Conservation (phyloP, 1,140 invertebrate genomes). For the Hylaeus volcanicus region DNA sequence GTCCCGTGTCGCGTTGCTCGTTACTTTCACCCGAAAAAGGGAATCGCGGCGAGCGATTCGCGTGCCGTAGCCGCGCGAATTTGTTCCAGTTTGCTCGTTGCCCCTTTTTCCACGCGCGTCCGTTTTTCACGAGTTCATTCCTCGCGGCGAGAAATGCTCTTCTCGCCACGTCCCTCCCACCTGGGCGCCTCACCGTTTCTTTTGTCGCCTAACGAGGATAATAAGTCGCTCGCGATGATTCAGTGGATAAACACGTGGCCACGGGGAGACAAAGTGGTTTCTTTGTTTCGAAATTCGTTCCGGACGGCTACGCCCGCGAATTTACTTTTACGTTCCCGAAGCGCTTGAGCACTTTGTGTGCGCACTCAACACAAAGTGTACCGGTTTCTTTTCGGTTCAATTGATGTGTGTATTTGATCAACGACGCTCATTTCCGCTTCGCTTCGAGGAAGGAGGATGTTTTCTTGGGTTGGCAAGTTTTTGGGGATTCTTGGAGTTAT, state of each 20-base stretch:
- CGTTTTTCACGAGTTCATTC: background rate
- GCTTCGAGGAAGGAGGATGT: too few relatives aligned
- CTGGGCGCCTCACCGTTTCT: background rate
- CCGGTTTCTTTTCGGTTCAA: too few relatives aligned
- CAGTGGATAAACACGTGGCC: slow-evolving; percentile 19
- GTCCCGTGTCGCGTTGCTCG: background rate
- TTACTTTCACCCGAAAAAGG: slow-evolving; percentile 16
- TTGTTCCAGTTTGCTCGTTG: background rate
- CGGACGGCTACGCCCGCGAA: too few relatives aligned
- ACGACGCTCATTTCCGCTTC: too few relatives aligned
- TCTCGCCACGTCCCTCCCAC: background rate
- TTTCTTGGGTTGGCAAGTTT: too few relatives aligned
- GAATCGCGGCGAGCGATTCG: background rate
- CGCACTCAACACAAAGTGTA: too few relatives aligned
- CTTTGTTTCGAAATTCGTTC: slow-evolving; percentile 19
- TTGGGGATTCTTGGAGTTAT: too few relatives aligned
- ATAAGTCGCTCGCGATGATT: slow-evolving; percentile 13
- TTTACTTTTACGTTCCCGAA: too few relatives aligned
- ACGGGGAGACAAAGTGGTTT: slow-evolving; percentile 11
- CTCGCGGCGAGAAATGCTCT: background rate
- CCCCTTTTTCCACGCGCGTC: background rate
- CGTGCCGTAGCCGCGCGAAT: slow-evolving; percentile 2
- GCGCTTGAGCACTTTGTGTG: too few relatives aligned
- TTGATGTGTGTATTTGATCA: too few relatives aligned
- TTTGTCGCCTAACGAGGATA: background rate